These are phyloP conservation scores for Alentia gelatinosa DNA, from an alignment of 2,888 invertebrate species.

Conservation along the genomic window DNA sequence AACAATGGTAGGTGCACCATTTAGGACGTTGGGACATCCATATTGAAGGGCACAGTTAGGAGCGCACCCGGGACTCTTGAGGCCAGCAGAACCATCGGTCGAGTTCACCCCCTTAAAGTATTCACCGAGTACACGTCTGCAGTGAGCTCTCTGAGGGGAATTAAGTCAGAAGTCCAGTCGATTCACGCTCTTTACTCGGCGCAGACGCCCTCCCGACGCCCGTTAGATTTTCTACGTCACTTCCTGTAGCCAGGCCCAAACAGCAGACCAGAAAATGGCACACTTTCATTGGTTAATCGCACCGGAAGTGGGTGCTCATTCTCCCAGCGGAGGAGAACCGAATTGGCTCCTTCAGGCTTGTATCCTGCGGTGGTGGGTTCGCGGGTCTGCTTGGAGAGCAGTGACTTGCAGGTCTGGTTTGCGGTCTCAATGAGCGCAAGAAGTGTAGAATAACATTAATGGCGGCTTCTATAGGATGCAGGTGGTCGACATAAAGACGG, in stretches of 20 bases:
- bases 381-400: not conserved
- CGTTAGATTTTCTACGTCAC: constrained; percentile 6
- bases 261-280: not conserved
- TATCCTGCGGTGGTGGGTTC: too few relatives aligned
- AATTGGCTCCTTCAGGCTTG: not conserved
- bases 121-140: too few relatives aligned
- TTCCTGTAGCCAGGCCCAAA: not conserved
- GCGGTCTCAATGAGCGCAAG: not conserved
- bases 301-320: not conserved
- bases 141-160: not conserved
- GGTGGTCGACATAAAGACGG: constrained; percentile 1
- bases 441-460: not conserved
- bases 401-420: not conserved
- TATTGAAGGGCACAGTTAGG: too few relatives aligned
- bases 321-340: not conserved
- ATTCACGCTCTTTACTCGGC: not conserved
- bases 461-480: not conserved
- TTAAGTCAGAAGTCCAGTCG: not conserved
- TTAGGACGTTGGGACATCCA: too few relatives aligned
- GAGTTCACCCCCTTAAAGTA: not conserved
- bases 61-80: too few relatives aligned
- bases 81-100: too few relatives aligned
- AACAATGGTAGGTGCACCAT: not conserved
- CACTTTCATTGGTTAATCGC: not conserved
- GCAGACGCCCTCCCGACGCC: not conserved